Conservation (phyloP, 1,140 invertebrate genomes). For the Danaus plexippus region DNA sequence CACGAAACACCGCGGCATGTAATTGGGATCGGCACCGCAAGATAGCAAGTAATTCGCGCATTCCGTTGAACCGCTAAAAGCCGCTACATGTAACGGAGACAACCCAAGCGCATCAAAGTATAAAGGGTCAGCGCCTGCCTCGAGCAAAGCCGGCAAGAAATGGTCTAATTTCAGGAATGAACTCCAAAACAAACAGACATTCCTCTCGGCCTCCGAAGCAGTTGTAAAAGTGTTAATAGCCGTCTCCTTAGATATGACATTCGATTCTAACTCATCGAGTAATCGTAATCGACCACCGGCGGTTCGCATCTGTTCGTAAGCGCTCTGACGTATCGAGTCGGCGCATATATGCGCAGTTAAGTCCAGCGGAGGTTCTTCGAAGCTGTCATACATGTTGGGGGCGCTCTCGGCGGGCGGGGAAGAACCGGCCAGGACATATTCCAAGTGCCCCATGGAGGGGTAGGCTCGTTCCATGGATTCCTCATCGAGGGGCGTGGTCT, state of each 20-base stretch:
- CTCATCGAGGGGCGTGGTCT: conserved; percentile 59
- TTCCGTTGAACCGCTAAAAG: conserved; percentile 82
- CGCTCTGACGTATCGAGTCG: conserved; percentile 79
- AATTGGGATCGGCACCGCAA: conserved; percentile 78
- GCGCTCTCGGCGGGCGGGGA: conserved; percentile 81
- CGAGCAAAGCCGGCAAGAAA: conserved; percentile 74
- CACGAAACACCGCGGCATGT: conserved; percentile 77
- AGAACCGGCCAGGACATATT: conserved; percentile 81
- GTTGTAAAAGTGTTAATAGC: conserved; percentile 66
- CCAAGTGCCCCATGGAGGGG: conserved; percentile 76
- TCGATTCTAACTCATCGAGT: conserved; percentile 79
- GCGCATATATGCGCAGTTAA: conserved; percentile 81
- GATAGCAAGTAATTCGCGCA: conserved; percentile 79
- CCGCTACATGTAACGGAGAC: conserved; percentile 80
- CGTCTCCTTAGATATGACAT: conserved; percentile 74
- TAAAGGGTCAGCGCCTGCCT: conserved; percentile 77
- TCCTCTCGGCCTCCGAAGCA: conserved; percentile 76
- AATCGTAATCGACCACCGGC: conserved; percentile 76
- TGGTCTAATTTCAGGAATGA: conserved; percentile 79
- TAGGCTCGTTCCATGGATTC: conserved; percentile 76
- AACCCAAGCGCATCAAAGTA: conserved; percentile 79
- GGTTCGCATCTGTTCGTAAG: conserved; percentile 80
- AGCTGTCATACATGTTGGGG: conserved; percentile 82
- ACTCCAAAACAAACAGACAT: conserved; percentile 79
- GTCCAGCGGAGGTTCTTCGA: conserved; percentile 79